Evolutionary conservation across 2,888 invertebrate genomes (phyloP).

Genomic region (Emmelina monodactyla): DNA sequence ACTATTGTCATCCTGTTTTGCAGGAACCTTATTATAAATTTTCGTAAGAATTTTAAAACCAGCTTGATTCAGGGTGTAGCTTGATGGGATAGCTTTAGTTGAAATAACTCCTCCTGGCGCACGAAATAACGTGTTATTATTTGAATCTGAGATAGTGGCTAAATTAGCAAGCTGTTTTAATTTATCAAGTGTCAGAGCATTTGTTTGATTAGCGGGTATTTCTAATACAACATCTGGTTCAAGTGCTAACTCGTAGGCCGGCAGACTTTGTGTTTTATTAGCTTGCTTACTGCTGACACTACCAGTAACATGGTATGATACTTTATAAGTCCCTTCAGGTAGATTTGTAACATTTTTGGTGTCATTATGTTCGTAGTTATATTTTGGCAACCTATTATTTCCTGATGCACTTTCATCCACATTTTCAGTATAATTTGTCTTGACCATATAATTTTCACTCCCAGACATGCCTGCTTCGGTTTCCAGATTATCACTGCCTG

Average conservation of each 20-base stretch:
- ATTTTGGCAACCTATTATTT: slow-evolving; percentile 42
- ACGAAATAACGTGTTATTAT: slow-evolving; percentile 57
- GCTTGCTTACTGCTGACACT: slow-evolving; percentile 58
- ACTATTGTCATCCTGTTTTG: slow-evolving; percentile 50
- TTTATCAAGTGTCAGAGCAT: slow-evolving; percentile 47
- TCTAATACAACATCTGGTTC: slow-evolving; percentile 55
- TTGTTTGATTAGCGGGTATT: slow-evolving; percentile 49
- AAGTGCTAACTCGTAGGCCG: slow-evolving; percentile 48
- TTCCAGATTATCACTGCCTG: slow-evolving; percentile 14
- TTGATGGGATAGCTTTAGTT: slow-evolving; percentile 68
- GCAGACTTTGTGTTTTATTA: slow-evolving; percentile 47
- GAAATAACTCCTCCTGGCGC: slow-evolving; percentile 61
- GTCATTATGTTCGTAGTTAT: slow-evolving; percentile 28
- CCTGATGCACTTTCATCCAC: slow-evolving; percentile 23
- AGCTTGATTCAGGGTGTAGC: slow-evolving; percentile 69
- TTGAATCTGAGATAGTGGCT: slow-evolving; percentile 60
- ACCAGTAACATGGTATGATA: slow-evolving; percentile 57
- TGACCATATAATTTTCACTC: slow-evolving; percentile 21
- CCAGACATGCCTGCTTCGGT: slow-evolving; percentile 25
- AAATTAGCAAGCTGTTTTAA: slow-evolving; percentile 64
- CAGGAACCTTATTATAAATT: slow-evolving; percentile 65
- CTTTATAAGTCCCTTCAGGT: slow-evolving; percentile 52
- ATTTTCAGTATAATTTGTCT: slow-evolving; percentile 25
- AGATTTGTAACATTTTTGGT: slow-evolving; percentile 24
- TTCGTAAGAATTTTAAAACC: slow-evolving; percentile 73